Conservation (phyloP, 2,113 vertebrate genomes). For the Paralichthys olivaceus region DNA sequence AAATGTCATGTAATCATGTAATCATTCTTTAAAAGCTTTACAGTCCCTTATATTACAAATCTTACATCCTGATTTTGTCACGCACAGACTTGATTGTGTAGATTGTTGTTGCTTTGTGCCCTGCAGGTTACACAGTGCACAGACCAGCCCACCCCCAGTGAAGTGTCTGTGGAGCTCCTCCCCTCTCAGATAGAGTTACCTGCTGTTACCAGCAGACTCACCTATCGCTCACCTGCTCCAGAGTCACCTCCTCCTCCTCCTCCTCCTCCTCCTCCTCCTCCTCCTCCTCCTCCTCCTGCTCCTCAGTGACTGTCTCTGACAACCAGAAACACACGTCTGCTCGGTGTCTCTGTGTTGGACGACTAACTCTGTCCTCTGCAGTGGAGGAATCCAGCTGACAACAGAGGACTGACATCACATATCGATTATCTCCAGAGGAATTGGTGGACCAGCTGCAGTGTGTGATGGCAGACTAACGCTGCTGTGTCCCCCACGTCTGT, state of each 20-base stretch:
- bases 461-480: slow-evolving; percentile 65
- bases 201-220: slow-evolving; percentile 74
- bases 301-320: neutral
- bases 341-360: neutral
- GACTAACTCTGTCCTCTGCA: neutral
- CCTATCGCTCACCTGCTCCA: slow-evolving; percentile 57
- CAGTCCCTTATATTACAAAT: too few species aligned
- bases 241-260: slow-evolving; percentile 22
- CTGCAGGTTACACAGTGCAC: neutral
- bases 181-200: slow-evolving; percentile 73
- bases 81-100: too few species aligned
- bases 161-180: slow-evolving; percentile 56
- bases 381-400: neutral
- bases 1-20: too few species aligned
- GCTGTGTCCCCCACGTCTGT: slow-evolving; percentile 24
- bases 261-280: too few species aligned
- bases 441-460: neutral
- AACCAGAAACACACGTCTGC: neutral
- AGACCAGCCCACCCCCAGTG: neutral
- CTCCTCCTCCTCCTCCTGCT: too few species aligned
- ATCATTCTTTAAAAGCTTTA: too few species aligned
- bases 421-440: neutral
- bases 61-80: too few species aligned
- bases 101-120: neutral
- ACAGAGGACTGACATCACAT: neutral